A percentile compares a stretch with the other conserved stretches of the same genome.
These are phyloP conservation scores for Sebastes diploproa DNA, from an alignment of 2,797 vertebrate species.

Conservation along the genomic window DNA sequence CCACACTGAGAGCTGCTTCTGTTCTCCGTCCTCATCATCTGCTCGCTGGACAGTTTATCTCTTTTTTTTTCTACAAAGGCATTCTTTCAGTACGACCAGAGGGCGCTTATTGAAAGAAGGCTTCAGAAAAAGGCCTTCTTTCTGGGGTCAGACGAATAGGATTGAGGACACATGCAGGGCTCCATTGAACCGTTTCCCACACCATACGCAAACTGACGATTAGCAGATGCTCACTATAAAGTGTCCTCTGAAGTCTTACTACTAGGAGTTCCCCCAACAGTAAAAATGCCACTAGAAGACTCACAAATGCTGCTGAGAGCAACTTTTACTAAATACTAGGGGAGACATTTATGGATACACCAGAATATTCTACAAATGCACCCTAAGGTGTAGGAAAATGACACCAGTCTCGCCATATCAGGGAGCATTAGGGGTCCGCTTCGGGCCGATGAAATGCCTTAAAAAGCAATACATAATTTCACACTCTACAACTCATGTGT, in stretches of 20 bases:
- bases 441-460: neutral
- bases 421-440: neutral
- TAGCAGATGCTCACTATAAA: constrained; percentile 30
- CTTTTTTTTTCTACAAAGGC: constrained; percentile 30
- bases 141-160: constrained; percentile 46
- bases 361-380: neutral
- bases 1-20: constrained; percentile 26
- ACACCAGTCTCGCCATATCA: neutral
- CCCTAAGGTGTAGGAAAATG: neutral
- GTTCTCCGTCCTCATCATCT: constrained; percentile 42
- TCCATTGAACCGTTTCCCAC: constrained; percentile 19
- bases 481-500: constrained; percentile 52
- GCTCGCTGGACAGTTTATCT: constrained; percentile 38
- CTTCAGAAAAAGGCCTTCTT: constrained; percentile 16
- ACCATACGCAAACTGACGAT: constrained; percentile 13
- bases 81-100: constrained; percentile 44
- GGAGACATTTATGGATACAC: neutral
- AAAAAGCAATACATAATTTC: constrained; percentile 52
- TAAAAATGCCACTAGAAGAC: neutral
- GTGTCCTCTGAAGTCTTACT: neutral
- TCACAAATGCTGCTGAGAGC: neutral
- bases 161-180: constrained; percentile 25
- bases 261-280: neutral
- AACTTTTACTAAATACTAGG: neutral
- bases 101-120: constrained; percentile 23